Base-by-base conservation (phyloP, 2,888 invertebrate genomes). In the Epirrhoe tristata region DNA sequence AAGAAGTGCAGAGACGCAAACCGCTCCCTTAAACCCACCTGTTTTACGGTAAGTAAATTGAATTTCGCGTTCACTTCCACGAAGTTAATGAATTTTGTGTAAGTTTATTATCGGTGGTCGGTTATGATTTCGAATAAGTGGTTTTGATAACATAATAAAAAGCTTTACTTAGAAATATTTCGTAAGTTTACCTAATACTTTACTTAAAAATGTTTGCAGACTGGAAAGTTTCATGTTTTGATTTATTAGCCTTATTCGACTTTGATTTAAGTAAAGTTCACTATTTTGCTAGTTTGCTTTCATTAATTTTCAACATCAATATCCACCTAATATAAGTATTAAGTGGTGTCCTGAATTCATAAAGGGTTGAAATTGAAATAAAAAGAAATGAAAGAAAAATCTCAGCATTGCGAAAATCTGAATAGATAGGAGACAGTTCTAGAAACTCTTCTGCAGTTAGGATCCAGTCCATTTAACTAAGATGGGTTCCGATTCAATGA, bases 31-130 rank as follows among this genome's bases (percentile, higher is more conserved):
- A 56, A 59, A 31, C 17, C 43, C 73, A 73, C 71, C 68, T 71
- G 73, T 69, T n/a, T n/a, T 72, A 72, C 67, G 54, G 53, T 61
- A 54, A 54, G 66, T 62, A 66, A 67, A 73, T 73, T 73, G 68
- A 66, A 70, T 71, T 73, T 65, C 60, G 64, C 62, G 62, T 58
- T 63, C 62, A 60, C 17, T 60, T 58, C 53, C 56, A 58, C 46
- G 17, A 36, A 24, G 39, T 52, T 63, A 71, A 70, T 73, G 59
- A 70, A 70, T 68, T 56, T 66, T 55, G 68, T 66, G 70, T 58
- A 54, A 58, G 46, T 24, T 61, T 51, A 53, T 16, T 57, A 61
- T 53, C 5, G 4, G 46, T 7, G 1, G 14, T 58, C n/a, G 17
- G n/a, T 50, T 62, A n/a, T 57, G 16, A 34, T 59, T 39, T 51